Conservation (phyloP, 1,140 invertebrate species). For the Cydia splendana region DNA sequence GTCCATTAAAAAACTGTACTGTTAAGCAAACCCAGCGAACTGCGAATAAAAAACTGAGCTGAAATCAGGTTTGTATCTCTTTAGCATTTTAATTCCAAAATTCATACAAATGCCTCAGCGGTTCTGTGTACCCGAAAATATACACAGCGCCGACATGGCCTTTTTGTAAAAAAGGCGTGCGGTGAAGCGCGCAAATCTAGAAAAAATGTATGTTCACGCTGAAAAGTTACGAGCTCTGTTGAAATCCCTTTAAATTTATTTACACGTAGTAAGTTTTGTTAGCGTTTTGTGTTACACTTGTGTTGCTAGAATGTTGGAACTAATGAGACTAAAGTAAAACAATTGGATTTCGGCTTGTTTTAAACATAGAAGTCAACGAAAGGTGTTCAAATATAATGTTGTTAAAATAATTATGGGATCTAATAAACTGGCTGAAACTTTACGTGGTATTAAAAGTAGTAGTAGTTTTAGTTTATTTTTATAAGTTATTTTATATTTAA, state of each 20-base stretch:
- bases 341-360: neutral
- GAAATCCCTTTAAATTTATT: conserved; percentile 32
- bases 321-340: neutral
- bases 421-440: too few species aligned
- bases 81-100: conserved; percentile 15
- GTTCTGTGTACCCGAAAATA: conserved; percentile 29
- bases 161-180: conserved; percentile 8
- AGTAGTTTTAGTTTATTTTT: too few species aligned
- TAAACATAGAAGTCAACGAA: too few species aligned
- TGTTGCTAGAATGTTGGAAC: neutral
- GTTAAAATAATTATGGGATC: too few species aligned
- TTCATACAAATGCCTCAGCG: conserved; percentile 22
- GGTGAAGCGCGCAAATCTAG: conserved; percentile 28
- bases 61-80: conserved; percentile 19
- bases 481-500: too few species aligned
- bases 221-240: conserved; percentile 24
- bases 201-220: conserved; percentile 26
- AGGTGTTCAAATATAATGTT: too few species aligned
- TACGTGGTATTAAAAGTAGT: too few species aligned
- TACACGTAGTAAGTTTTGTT: conserved; percentile 25
- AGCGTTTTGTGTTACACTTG: neutral
- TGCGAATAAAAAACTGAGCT: conserved; percentile 4
- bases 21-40: conserved; percentile 6
- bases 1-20: conserved; percentile 16
- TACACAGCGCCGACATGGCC: neutral